Base-by-base conservation (phyloP, 2,888 invertebrate species). In the Clistopyga incitator region DNA sequence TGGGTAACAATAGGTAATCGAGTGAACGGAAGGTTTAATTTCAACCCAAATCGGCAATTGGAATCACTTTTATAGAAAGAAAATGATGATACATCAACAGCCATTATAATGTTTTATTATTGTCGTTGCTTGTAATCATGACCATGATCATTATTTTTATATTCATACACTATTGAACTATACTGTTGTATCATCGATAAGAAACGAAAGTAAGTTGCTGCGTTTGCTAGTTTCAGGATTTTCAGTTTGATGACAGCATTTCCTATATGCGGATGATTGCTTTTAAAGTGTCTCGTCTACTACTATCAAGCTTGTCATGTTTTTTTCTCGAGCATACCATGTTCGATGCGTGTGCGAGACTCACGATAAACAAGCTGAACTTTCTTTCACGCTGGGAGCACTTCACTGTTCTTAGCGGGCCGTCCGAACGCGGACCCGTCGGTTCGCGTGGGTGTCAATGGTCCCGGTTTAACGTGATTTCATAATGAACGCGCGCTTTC, bases 381-480 rank as follows among this genome's bases (percentile, higher is more conserved):
- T 89, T 89, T 89, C 89, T 88, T 89, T 86, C 72, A 82, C 56
- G 68, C 76, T 71, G 77, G 70, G 54, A 42, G 42, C 38, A 20
- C 18, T 3, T 20, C 11, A 64, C 38, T 0, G 20, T 38, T 61
- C n/a, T 4, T 15, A 2, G 61, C 11, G 59, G 72, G 85, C 80
- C 76, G 45, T 42, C 13, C 64, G 38, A 64, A 67, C 25, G 25
- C 64, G 52, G 64, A 18, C 29, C 64, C 29, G 64, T 13, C 82
- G 74, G 61, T 76, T 56, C 79, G 87, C 86, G 90, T 90, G 84
- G 90, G 90, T 86, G 89, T 88, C 67, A 70, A 79, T 38, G 84
- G 87, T 86, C 87, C 89, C 88, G 89, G 88, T 89, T 90, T 88
- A 87, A 89, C 86, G 86, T 88, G 86, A 89, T 90, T 89, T 90